phyloP scores from a whole-genome alignment of 2,797 vertebrate species.

The Sebastes aleutianus region DNA sequence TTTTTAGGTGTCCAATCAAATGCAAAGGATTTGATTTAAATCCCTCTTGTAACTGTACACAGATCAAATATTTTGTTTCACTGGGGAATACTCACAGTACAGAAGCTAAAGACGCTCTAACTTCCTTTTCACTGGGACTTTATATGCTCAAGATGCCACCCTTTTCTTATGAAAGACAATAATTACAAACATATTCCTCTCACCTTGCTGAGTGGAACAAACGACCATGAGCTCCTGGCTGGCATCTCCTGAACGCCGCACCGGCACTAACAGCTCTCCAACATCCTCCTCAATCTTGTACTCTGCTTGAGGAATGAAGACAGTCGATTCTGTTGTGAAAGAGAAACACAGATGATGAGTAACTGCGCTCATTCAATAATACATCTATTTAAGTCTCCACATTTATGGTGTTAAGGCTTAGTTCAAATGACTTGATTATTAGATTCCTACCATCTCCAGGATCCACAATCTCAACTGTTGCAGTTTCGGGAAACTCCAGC shows the following conservation, averaged over 20 bases:
- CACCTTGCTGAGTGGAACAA: slow-evolving; percentile 89
- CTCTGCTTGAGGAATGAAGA: slow-evolving; percentile 88
- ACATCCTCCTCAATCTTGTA: slow-evolving; percentile 86
- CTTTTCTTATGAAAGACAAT: background rate
- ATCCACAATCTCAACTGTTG: slow-evolving; percentile 88
- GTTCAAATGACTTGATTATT: background rate
- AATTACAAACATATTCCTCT: slow-evolving; percentile 3
- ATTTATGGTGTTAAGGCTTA: background rate
- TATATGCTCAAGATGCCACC: background rate
- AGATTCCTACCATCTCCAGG: slow-evolving; percentile 85
- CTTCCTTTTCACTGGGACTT: too few species aligned
- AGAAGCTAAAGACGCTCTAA: too few species aligned
- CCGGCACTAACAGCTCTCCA: slow-evolving; percentile 86
- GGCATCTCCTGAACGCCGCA: slow-evolving; percentile 84
- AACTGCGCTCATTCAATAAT: background rate
- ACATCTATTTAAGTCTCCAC: background rate
- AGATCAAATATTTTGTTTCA: too few species aligned
- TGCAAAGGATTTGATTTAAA: too few species aligned
- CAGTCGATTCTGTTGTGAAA: slow-evolving; percentile 83
- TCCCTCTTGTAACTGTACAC: too few species aligned
- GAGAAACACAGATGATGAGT: background rate
- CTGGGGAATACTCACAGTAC: too few species aligned
- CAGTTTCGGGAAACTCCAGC: slow-evolving; percentile 84
- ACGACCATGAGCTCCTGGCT: slow-evolving; percentile 88
- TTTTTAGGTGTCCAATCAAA: too few species aligned